Base-by-base conservation (phyloP, 1,140 invertebrate genomes). In the Ips typographus region DNA sequence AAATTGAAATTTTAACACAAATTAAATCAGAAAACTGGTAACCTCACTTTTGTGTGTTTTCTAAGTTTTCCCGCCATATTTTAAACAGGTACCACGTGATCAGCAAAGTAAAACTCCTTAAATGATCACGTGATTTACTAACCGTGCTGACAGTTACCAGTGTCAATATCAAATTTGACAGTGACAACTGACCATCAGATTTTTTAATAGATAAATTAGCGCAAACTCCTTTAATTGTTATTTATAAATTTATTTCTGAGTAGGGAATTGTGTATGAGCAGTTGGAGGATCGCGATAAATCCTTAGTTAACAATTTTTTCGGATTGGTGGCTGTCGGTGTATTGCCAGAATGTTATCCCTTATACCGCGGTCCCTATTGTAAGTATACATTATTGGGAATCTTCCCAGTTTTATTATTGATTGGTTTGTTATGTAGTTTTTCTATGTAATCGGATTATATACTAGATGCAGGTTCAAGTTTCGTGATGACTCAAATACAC, bases 321-420 rank as follows among this genome's bases (percentile, higher is more conserved):
- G 5, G 52, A 55, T 36, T 55, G 22, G 22, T 37, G 36, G 52
- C 37, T 55, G 52, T 55, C 52, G 52, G 52, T 55, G 52, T 36
- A 1, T 36, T n/a, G 6, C 2, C n/a, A 55, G 37, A 36, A 55
- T 55, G 52, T 55, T 55, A 22, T 55, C 52, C n/a, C 37, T 55
- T 36, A 6, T 55, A 36, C 52, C 52, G 37, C 52, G 52, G 52
- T 55, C 52, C 52, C 37, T 55, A 6, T 2, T 55, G 52, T 55
- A 55, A 55, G 52, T 55, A 6, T 37, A 36, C 37, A 2, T 37
- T 37, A 55, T 55, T 55, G 1, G 37, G 44, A 47, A 5, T 47
- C 4, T 47, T 55, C 37, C 8, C n/a, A 2, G 6, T 38, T n/a
- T 55, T 2, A 55, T 55, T 55, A 38, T 36, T 36, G n/a, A 55